Evolutionary conservation across 2,797 vertebrate genomes (phyloP).

Genomic region (Micromesistius poutassou): DNA sequence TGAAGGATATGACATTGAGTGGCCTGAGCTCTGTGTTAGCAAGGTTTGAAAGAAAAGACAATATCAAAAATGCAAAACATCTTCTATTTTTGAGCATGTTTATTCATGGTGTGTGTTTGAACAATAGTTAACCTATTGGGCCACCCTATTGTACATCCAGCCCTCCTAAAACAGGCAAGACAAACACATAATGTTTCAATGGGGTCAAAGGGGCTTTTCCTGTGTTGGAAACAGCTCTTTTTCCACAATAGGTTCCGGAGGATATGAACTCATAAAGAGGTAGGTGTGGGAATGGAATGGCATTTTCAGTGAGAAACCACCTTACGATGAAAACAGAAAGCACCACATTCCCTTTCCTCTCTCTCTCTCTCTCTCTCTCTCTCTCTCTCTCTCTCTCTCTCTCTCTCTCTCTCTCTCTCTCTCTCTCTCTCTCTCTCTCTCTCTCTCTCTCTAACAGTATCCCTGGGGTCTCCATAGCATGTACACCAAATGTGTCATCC

Average conservation of each 20-base stretch:
- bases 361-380: too few relatives aligned
- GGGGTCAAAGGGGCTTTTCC: constrained; percentile 49
- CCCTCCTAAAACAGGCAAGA: constrained; percentile 32
- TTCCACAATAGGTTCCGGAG: constrained; percentile 54
- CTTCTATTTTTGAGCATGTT: neutral
- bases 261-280: constrained; percentile 58
- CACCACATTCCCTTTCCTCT: constrained; percentile 20
- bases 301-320: constrained; percentile 24
- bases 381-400: too few relatives aligned
- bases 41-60: too few relatives aligned
- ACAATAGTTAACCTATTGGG: constrained; percentile 14
- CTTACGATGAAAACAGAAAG: neutral
- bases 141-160: constrained; percentile 8
- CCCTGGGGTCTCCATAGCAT: constrained; percentile 28
- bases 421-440: too few relatives aligned
- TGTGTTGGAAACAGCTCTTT: constrained; percentile 45
- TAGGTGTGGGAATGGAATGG: constrained; percentile 52
- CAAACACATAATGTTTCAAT: constrained; percentile 44
- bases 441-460: neutral
- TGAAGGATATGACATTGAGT: neutral
- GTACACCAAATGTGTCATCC: constrained; percentile 28
- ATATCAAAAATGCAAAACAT: neutral
- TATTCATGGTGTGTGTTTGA: constrained; percentile 1
- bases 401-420: too few relatives aligned
- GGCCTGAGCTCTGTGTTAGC: too few relatives aligned